Percentiles rank a stretch among this genome's conserved stretches.
These are phyloP conservation scores for Hydrolagus affinis DNA, from an alignment of 2,113 vertebrate species.

Conservation along the genomic window DNA sequence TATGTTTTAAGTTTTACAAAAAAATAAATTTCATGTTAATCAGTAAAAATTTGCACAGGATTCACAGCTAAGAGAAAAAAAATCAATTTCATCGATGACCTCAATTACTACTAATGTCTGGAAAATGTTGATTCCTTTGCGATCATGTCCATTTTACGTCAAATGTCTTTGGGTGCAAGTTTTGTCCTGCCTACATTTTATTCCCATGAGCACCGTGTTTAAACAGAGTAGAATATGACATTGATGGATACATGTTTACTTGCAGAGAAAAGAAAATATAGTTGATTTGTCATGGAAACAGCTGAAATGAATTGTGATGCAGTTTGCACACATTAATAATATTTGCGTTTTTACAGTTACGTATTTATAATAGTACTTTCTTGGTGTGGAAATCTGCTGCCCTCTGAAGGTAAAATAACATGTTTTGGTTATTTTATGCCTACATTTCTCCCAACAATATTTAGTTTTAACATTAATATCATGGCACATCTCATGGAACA, in stretches of 20 bases:
- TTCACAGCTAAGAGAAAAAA: background rate
- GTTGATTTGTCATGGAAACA: background rate
- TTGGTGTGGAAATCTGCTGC: constrained; percentile 22
- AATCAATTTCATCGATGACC: background rate
- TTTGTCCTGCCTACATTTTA: background rate
- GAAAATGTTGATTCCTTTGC: background rate
- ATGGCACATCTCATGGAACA: too few relatives aligned
- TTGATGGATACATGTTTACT: background rate
- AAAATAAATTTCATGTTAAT: background rate
- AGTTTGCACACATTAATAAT: background rate
- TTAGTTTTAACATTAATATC: background rate
- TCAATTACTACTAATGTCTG: background rate
- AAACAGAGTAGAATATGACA: background rate
- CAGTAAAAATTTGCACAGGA: background rate
- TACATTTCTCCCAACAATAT: background rate
- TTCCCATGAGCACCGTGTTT: background rate
- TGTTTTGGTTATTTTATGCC: background rate
- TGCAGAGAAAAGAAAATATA: background rate
- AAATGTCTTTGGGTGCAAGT: background rate
- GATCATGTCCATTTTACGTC: background rate
- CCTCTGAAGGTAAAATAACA: background rate
- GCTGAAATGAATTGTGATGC: background rate
- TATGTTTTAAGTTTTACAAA: background rate
- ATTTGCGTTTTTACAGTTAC: background rate
- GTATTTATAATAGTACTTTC: background rate